These are phyloP conservation scores for Bergia puertoricense DNA, from an alignment of 92 coral and sea anemone genomes.

Conservation along the genomic window DNA sequence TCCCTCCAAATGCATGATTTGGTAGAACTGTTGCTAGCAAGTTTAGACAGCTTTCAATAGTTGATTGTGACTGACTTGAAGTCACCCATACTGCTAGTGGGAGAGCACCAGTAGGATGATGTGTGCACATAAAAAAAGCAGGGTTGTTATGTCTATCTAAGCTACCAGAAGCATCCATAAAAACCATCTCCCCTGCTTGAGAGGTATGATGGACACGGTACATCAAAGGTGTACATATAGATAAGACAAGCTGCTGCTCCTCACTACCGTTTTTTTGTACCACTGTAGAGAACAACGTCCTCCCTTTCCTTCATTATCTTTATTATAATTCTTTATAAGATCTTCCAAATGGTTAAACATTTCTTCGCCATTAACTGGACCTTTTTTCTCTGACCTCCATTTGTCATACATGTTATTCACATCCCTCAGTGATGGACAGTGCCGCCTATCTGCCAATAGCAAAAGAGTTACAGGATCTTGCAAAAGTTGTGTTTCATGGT, in stretches of 20 bases:
- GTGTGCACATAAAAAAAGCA: slow-evolving; percentile 60
- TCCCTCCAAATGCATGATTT: too few species aligned
- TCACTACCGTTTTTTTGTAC: slow-evolving; percentile 16
- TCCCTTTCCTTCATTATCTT: slow-evolving; percentile 25
- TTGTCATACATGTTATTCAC: slow-evolving; percentile 51
- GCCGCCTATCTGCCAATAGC: slow-evolving; percentile 54
- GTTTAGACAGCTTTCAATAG: too few species aligned
- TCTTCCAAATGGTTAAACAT: slow-evolving; percentile 49
- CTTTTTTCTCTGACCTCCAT: slow-evolving; percentile 54
- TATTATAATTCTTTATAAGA: slow-evolving; percentile 45
- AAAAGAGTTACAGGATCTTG: slow-evolving; percentile 52
- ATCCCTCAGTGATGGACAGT: slow-evolving; percentile 61
- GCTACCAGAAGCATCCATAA: slow-evolving; percentile 62
- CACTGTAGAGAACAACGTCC: slow-evolving; percentile 57
- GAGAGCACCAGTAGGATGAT: slow-evolving; percentile 57
- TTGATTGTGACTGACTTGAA: slow-evolving; percentile 43
- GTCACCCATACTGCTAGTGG: slow-evolving; percentile 56
- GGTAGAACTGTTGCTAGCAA: too few species aligned
- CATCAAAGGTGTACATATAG: slow-evolving; percentile 68
- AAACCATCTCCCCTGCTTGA: slow-evolving; percentile 67
- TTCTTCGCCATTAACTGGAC: slow-evolving; percentile 60
- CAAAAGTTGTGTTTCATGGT: slow-evolving; percentile 54
- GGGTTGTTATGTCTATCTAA: slow-evolving; percentile 66
- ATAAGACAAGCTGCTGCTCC: slow-evolving; percentile 46
- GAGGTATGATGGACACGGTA: slow-evolving; percentile 47